phyloP scores from a whole-genome alignment of 2,113 vertebrate species.

The Camelus bactrianus region DNA sequence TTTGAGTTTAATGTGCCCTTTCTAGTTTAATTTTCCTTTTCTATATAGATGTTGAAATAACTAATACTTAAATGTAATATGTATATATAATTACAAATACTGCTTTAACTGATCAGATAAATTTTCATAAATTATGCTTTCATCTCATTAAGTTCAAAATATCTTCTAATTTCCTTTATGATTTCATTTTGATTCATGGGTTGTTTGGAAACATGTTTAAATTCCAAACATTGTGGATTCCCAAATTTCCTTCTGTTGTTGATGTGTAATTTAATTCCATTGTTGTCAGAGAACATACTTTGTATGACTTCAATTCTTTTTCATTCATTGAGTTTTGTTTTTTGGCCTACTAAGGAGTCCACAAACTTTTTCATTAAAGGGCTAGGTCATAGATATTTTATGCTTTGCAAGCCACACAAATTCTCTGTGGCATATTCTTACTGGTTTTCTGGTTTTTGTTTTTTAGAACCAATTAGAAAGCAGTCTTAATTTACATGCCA shows the following conservation, averaged over 20 bases:
- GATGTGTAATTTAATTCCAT: neutral
- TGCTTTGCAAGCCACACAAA: neutral
- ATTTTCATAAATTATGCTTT: neutral
- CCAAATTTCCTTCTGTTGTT: neutral
- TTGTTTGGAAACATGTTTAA: neutral
- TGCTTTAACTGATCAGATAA: neutral
- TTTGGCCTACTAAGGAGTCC: neutral
- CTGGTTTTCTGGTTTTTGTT: neutral
- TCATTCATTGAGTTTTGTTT: neutral
- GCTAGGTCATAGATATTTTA: neutral
- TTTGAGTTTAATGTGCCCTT: neutral
- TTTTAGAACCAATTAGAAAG: neutral
- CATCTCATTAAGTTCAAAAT: constrained; percentile 3
- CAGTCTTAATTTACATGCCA: neutral
- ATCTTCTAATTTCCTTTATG: neutral
- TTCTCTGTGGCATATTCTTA: neutral
- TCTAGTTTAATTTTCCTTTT: constrained; percentile 19
- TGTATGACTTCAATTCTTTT: neutral
- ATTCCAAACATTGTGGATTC: neutral
- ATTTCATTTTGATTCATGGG: neutral
- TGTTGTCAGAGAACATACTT: neutral
- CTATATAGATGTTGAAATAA: neutral
- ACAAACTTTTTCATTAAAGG: neutral
- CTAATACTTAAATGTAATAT: neutral
- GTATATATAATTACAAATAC: neutral